Conservation (phyloP, 2,888 invertebrate species). For the Panorpa germanica region DNA sequence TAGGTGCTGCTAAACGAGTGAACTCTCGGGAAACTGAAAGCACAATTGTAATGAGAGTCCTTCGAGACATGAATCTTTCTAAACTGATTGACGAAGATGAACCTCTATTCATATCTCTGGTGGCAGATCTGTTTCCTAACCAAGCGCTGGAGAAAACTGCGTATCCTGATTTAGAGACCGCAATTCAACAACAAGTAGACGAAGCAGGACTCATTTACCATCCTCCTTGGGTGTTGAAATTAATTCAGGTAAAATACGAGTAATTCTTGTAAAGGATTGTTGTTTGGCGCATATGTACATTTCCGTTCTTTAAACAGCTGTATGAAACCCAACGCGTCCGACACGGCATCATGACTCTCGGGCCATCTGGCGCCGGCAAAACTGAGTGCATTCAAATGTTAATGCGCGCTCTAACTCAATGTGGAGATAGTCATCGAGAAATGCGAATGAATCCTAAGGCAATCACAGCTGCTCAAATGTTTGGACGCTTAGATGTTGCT, state of each 20-base stretch:
- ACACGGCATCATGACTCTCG: conserved; percentile 91
- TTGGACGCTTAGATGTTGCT: conserved; percentile 86
- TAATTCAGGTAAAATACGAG: conserved; percentile 53
- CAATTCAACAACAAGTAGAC: conserved; percentile 70
- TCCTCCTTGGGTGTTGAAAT: conserved; percentile 87
- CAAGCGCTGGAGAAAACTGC: conserved; percentile 82
- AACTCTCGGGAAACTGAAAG: conserved; percentile 87
- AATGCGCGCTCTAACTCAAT: conserved; percentile 77
- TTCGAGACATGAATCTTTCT: conserved; percentile 95
- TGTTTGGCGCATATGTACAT: not conserved
- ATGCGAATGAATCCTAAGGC: conserved; percentile 99
- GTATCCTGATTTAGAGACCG: conserved; percentile 75
- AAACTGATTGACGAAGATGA: conserved; percentile 96
- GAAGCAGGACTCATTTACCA: conserved; percentile 69
- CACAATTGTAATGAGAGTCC: conserved; percentile 89
- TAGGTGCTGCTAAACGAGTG: conserved; percentile 80
- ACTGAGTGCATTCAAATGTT: conserved; percentile 77
- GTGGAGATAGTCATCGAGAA: conserved; percentile 72
- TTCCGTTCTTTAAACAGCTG: conserved; percentile 29
- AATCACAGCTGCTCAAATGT: conserved; percentile 95
- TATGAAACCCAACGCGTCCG: conserved; percentile 90
- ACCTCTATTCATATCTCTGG: conserved; percentile 89
- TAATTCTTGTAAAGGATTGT: not conserved
- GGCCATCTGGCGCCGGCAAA: conserved; percentile 90
- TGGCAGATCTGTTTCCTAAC: conserved; percentile 90